These are phyloP conservation scores for Drosophila pegasa DNA, from an alignment of 2,888 invertebrate genomes.

Conservation along the genomic window DNA sequence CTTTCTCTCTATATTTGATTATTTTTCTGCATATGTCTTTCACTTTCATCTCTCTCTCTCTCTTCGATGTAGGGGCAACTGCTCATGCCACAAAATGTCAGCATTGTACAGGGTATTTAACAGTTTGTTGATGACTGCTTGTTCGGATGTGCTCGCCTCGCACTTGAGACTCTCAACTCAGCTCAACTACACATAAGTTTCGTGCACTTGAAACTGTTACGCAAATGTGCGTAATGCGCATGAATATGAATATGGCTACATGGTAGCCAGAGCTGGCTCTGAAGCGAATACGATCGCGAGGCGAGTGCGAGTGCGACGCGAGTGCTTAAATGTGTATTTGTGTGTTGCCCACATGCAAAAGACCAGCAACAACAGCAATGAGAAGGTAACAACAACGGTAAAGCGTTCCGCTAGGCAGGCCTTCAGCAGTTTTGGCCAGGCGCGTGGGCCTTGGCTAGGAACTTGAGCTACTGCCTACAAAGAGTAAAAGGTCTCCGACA, in stretches of 20 bases:
- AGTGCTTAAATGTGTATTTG: slow-evolving; percentile 29
- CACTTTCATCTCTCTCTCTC: background rate
- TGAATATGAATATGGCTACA: slow-evolving; percentile 66
- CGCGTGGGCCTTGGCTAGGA: slow-evolving; percentile 75
- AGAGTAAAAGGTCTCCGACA: slow-evolving; percentile 37
- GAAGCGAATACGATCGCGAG: slow-evolving; percentile 7
- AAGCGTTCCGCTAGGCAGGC: slow-evolving; percentile 65
- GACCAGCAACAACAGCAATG: slow-evolving; percentile 17
- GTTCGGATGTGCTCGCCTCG: slow-evolving; percentile 52
- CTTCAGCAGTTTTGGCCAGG: slow-evolving; percentile 43
- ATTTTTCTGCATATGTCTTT: background rate
- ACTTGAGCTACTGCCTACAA: slow-evolving; percentile 69
- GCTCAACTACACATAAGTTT: slow-evolving; percentile 54
- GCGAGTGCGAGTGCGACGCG: slow-evolving; percentile 12
- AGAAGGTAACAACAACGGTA: slow-evolving; percentile 41
- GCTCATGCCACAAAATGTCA: background rate
- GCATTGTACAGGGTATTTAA: slow-evolving; percentile 16
- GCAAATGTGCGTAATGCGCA: slow-evolving; percentile 80
- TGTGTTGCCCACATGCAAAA: slow-evolving; percentile 50
- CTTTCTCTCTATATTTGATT: background rate
- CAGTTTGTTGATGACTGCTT: slow-evolving; percentile 25
- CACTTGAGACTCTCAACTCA: slow-evolving; percentile 69
- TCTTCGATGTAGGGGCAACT: background rate
- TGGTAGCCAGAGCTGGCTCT: slow-evolving; percentile 32
- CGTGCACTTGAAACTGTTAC: slow-evolving; percentile 77